Percentiles rank a stretch among this genome's conserved stretches.
phyloP scores from a whole-genome alignment of 2,113 vertebrate species.

The Eulacestoma nigropectus region DNA sequence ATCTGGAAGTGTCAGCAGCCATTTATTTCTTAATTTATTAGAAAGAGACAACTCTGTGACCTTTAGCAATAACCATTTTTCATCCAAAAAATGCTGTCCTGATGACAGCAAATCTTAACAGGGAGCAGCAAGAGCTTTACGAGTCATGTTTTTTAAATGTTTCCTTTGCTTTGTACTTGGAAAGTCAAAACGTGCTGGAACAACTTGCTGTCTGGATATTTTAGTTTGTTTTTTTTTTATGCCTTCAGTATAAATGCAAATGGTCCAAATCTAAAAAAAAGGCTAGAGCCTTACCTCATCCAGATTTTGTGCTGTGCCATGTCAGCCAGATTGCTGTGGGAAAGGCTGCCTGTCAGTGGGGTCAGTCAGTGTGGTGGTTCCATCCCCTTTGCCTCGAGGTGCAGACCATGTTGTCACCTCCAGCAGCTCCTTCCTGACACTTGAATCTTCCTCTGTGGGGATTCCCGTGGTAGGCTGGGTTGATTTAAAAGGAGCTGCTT shows the following conservation, averaged over 20 bases:
- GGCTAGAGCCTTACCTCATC: background rate
- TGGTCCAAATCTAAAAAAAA: background rate
- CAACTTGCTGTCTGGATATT: background rate
- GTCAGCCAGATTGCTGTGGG: background rate
- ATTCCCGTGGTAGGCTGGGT: background rate
- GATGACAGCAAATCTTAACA: background rate
- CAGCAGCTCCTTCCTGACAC: background rate
- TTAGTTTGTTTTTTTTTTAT: background rate
- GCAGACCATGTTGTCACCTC: background rate
- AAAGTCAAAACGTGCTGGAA: background rate
- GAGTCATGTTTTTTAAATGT: background rate
- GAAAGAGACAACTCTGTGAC: constrained; percentile 4
- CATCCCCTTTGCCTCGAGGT: background rate
- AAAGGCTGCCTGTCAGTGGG: background rate
- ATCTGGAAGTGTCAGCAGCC: constrained; percentile 23
- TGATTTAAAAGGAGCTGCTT: background rate
- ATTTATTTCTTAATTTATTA: constrained; percentile 20
- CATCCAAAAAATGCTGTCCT: background rate
- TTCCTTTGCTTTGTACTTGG: background rate
- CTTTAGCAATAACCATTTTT: constrained; percentile 41
- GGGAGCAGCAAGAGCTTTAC: background rate
- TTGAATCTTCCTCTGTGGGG: background rate
- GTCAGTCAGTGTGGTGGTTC: background rate
- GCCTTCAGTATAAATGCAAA: background rate
- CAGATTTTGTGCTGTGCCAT: background rate